Base-by-base conservation (phyloP, 1,140 invertebrate genomes). In the Drosophila carrolli region DNA sequence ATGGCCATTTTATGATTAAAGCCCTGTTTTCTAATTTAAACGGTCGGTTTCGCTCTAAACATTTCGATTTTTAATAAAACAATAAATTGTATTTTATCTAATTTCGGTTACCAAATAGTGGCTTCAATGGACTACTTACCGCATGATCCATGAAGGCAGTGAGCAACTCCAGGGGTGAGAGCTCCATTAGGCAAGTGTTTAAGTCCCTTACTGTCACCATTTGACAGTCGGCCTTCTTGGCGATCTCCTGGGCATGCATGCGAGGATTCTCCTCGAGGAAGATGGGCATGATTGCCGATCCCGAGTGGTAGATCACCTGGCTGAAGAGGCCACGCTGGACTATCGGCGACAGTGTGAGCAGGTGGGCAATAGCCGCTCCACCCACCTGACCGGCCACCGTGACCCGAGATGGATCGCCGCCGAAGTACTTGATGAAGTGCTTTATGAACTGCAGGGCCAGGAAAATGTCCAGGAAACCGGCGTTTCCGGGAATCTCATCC, bases 381-480 rank as follows among this genome's bases (percentile, higher is more conserved):
- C 94, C 94, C 76, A 94, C 94, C 75, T 95, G 94, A 0, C 95
- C 95, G 0, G 91, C 93, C 14, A 95, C 76, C 0, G 94, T 94
- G 2, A 96, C 94, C 38, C 94, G 93, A 41, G 93, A 75, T 0
- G 94, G 92, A 91, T 96, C 94, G 0, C 96, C 96, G 2, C 95
- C 95, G 78, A 96, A 96, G 55, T 91, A 79, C 19, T 92, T 81
- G 29, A 96, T 95, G 81, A 96, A 96, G 29, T 93, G 90, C 82
- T 94, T 93, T 4, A 96, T 93, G 93, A 94, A 95, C 71, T 93
- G 92, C 54, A 95, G 81, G 2, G 95, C 95, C 68, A 95, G 92
- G 40, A 95, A 91, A 63, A 95, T 94, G 75, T 96, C 95, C 47
- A 94, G 93, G 16, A 96, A 91, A 0, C 95, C 96, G 29, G 94